phyloP scores from a whole-genome alignment of 2,797 vertebrate genomes.

The Syngnathus acus region DNA sequence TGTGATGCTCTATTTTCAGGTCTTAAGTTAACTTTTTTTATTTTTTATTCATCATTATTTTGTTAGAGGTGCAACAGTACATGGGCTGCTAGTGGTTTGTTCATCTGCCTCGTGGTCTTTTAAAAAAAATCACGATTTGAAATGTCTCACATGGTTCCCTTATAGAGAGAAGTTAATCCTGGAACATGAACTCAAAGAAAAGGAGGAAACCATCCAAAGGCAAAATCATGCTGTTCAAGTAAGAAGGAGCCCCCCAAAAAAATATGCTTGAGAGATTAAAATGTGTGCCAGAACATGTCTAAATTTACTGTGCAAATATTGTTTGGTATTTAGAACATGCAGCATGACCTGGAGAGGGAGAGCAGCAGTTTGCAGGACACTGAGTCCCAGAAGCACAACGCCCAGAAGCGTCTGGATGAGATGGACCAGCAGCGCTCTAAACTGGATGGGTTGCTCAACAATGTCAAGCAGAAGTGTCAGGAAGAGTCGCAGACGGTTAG shows the following conservation, averaged over 20 bases:
- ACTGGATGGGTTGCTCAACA: conserved; percentile 85
- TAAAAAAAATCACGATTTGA: not conserved
- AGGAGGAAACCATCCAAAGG: conserved; percentile 82
- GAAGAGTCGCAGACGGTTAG: conserved; percentile 86
- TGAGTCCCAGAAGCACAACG: conserved; percentile 85
- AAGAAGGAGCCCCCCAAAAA: conserved; percentile 17
- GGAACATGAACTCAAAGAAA: conserved; percentile 88
- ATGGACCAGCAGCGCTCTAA: conserved; percentile 97
- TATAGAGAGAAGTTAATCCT: conserved; percentile 85
- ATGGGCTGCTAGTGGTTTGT: not conserved
- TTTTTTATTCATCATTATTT: not conserved
- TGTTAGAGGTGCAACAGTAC: not conserved
- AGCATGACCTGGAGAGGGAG: conserved; percentile 84
- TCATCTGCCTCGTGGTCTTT: not conserved
- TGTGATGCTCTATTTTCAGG: not conserved
- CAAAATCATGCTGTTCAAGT: conserved; percentile 89
- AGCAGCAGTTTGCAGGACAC: conserved; percentile 79
- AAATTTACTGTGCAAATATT: not conserved
- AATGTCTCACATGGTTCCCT: not conserved
- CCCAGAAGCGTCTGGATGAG: conserved; percentile 85
- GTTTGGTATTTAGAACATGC: conserved; percentile 73
- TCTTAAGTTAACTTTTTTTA: not conserved
- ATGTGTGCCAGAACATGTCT: rapidly evolving
- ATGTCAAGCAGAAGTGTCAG: conserved; percentile 85
- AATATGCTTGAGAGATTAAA: not conserved